A percentile compares a stretch with the other conserved stretches of the same genome.
Evolutionary conservation across 2,797 vertebrate species (phyloP).

Genomic region (Sebastes oblongus): DNA sequence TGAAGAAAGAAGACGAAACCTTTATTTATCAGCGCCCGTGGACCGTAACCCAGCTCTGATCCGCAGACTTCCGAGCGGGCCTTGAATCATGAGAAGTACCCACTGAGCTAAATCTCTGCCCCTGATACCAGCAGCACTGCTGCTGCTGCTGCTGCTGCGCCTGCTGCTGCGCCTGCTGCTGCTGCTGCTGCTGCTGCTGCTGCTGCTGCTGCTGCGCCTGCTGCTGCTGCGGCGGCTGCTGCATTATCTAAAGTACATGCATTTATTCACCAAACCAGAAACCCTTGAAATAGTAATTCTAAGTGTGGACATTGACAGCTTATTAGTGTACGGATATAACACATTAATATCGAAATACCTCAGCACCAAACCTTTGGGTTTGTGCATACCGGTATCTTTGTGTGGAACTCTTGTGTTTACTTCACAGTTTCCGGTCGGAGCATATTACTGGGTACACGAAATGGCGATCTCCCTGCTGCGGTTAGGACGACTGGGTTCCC

Average conservation of each 20-base stretch:
- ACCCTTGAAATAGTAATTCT: neutral
- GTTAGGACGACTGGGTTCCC: constrained; percentile 68
- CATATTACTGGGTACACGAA: constrained; percentile 53
- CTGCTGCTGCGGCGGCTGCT: too few species aligned
- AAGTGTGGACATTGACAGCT: too few species aligned
- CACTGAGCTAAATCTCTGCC: neutral
- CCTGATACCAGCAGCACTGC: neutral
- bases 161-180: too few species aligned
- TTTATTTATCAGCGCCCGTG: too few species aligned
- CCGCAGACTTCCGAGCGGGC: too few species aligned
- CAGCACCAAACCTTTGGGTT: neutral
- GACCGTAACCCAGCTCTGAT: too few species aligned
- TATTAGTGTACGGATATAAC: neutral
- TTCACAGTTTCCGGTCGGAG: constrained; percentile 55
- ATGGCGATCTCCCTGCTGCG: constrained; percentile 81
- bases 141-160: too few species aligned
- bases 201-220: too few species aligned
- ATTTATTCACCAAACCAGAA: neutral
- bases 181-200: too few species aligned
- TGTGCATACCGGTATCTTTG: neutral
- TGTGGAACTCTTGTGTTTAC: neutral
- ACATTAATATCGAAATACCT: neutral
- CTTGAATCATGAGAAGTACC: neutral
- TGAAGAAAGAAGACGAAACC: too few species aligned
- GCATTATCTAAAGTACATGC: neutral